A percentile compares a stretch with the other conserved stretches of the same genome.
Evolutionary conservation across 2,888 invertebrate species (phyloP).

Genomic region (Dinocampus coccinellae): DNA sequence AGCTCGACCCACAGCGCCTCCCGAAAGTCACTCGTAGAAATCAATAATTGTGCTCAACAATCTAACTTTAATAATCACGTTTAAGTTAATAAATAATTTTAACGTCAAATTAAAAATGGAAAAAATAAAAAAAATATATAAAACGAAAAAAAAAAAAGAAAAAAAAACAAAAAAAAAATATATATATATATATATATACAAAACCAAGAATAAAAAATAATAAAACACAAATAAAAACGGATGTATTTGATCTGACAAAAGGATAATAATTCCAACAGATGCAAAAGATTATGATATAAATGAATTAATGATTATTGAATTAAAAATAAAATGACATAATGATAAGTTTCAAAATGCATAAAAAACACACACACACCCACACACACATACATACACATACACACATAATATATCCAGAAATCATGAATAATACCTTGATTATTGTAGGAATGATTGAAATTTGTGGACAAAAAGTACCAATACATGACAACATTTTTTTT

Average conservation of each 20-base stretch:
- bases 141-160: constrained; percentile 64
- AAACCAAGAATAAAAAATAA: constrained; percentile 58
- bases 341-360: constrained; percentile 24
- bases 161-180: constrained; percentile 57
- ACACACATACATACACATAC: not conserved
- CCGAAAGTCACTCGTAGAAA: constrained; percentile 74
- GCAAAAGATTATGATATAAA: constrained; percentile 23
- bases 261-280: constrained; percentile 37
- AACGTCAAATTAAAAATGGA: constrained; percentile 52
- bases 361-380: not conserved
- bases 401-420: constrained; percentile 7
- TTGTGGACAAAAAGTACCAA: constrained; percentile 3
- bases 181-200: constrained; percentile 8
- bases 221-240: constrained; percentile 55
- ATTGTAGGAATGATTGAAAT: constrained; percentile 25
- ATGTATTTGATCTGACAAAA: constrained; percentile 11
- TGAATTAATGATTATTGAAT: constrained; percentile 1
- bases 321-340: constrained; percentile 20
- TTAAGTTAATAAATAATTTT: constrained; percentile 64
- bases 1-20: constrained; percentile 72
- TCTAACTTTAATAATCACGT: constrained; percentile 69
- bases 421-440: not conserved
- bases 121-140: constrained; percentile 47
- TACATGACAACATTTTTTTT: constrained; percentile 2
- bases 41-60: constrained; percentile 70